Evolutionary conservation across 1,140 invertebrate genomes (phyloP).

Genomic region (Plutomurus gul): DNA sequence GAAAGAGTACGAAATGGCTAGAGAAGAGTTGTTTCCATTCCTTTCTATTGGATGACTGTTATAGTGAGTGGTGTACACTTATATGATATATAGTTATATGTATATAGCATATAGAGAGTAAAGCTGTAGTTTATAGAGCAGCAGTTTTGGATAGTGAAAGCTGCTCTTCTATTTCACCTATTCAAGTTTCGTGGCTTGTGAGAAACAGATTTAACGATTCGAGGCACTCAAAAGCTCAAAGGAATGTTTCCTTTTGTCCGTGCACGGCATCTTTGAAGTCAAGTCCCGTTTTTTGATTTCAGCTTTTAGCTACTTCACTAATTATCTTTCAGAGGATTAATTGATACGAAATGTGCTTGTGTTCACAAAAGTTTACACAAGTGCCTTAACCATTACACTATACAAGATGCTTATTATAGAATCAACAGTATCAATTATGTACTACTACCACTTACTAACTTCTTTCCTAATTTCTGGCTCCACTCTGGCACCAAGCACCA

Average conservation of each 20-base stretch:
- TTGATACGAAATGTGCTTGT: neutral
- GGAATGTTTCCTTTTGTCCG: neutral
- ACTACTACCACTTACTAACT: too few species aligned
- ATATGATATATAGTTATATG: too few species aligned
- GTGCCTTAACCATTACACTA: too few species aligned
- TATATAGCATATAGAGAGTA: too few species aligned
- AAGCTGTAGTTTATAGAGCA: too few species aligned
- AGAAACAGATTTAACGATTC: neutral
- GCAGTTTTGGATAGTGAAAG: too few species aligned
- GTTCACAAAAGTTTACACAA: too few species aligned
- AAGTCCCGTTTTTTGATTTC: neutral
- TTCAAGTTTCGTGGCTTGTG: neutral
- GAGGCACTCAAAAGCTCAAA: neutral
- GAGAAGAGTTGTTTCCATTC: neutral
- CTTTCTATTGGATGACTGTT: neutral
- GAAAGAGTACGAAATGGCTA: neutral
- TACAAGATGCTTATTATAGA: too few species aligned
- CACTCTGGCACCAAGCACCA: too few species aligned
- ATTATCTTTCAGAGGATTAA: neutral
- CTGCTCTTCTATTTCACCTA: neutral
- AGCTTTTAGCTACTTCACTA: neutral
- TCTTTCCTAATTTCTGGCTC: too few species aligned
- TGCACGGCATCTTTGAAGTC: neutral
- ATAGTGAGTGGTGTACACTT: too few species aligned
- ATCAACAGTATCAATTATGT: too few species aligned